Evolutionary conservation across 2,888 invertebrate species (phyloP).

Genomic region (Charanyca ferruginea): DNA sequence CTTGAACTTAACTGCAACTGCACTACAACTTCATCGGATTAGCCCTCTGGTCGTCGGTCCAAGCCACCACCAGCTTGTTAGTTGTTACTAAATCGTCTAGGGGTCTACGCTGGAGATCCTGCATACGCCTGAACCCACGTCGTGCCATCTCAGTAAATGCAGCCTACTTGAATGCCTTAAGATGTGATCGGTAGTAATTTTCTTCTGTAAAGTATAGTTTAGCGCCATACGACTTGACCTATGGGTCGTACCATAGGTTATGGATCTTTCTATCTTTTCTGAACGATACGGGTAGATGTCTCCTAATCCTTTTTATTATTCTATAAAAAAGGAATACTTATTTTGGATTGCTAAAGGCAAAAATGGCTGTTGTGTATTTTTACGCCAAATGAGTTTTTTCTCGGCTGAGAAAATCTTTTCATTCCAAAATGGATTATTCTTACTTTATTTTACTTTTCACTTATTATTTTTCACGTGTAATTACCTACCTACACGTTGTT

Average conservation of each 20-base stretch:
- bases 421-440: slow-evolving; percentile 14
- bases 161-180: no score
- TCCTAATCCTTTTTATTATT: slow-evolving; percentile 19
- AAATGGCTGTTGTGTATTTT: slow-evolving; percentile 28
- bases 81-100: no score
- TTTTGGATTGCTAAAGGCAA: slow-evolving; percentile 10
- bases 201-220: not conserved
- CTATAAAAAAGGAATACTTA: slow-evolving; percentile 3
- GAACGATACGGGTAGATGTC: not conserved
- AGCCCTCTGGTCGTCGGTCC: no score
- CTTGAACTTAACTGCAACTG: no score
- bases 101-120: no score
- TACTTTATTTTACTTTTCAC: not conserved
- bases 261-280: not conserved
- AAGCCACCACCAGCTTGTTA: no score
- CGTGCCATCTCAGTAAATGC: no score
- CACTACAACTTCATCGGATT: no score
- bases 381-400: slow-evolving; percentile 33
- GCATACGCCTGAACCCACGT: no score
- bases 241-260: no score
- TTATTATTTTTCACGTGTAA: no score
- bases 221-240: not conserved
- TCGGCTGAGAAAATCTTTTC: slow-evolving; percentile 7
- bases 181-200: not conserved
- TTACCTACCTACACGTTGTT: no score